Base-by-base conservation (phyloP, 2,113 vertebrate genomes). In the western clawed frog (Xenopus tropicalis) region DNA sequence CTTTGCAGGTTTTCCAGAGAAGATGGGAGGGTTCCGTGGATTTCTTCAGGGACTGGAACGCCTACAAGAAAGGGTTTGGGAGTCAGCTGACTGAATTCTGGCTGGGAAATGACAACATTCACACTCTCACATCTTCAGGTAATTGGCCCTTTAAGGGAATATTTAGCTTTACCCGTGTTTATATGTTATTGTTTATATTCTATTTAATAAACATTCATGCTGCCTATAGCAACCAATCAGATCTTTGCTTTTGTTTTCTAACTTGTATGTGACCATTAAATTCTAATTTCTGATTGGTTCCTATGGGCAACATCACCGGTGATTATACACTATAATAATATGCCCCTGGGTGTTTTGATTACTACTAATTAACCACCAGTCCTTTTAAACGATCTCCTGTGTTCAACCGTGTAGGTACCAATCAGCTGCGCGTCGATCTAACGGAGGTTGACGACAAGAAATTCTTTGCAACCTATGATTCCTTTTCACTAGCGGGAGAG, bases 61-160 rank as follows among this genome's bases (percentile, higher is more conserved):
- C 77, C 58, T 86, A 84, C 67, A 82, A 78, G 75, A 72, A 61
- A 61, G 82, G 78, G 4, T 82, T 87, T 46, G 80, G 84, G 12
- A 84, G 69, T 23, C 80, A 80, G 5, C 64, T 83, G 23, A 82
- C 78, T 0, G 79, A 82, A 54, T 84, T 83, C 69, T 83, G 85
- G 83, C 70, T 78, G 58, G 82, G 80, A n/a, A 82, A 82, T 62
- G 78, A 82, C 20, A 83, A 83, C 58, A 56, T 85, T 56, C 59
- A 80, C 21, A 57, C 63, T 22, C 65, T 85, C 6, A 80, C 80
- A 20, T 46, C 37, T 23, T 43, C 77, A 10, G 71, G 80, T 80
- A 58, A 65, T 8, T 37, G 5, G 4, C 19, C 14, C 46, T 57
- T 4, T 48, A 48, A 48, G 20, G 54, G 9, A 10, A 4, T 8